Conservation (phyloP, 1,140 invertebrate genomes). For the Cotesia typhae region DNA sequence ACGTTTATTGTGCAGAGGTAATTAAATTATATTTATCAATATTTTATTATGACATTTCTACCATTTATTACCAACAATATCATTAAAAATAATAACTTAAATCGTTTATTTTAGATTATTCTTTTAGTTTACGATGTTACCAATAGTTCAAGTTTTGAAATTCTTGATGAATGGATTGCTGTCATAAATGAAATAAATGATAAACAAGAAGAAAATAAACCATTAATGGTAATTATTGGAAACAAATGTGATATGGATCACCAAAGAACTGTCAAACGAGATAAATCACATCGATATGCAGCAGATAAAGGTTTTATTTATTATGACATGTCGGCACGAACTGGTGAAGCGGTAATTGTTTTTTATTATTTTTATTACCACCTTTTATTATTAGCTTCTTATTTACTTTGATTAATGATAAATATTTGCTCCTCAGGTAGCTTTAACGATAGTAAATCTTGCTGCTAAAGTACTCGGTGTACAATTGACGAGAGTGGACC, state of each 20-base stretch:
- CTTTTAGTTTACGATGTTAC: slow-evolving; percentile 89
- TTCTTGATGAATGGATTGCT: slow-evolving; percentile 78
- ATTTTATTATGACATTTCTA: not conserved
- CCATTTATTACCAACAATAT: no score
- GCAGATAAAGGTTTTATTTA: slow-evolving; percentile 78
- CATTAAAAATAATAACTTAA: not conserved
- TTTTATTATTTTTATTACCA: slow-evolving; percentile 12
- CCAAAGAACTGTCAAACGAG: slow-evolving; percentile 79
- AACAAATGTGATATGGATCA: slow-evolving; percentile 93
- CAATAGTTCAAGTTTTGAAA: slow-evolving; percentile 82
- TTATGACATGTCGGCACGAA: slow-evolving; percentile 85
- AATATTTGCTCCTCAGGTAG: slow-evolving; percentile 61
- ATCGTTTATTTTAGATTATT: slow-evolving; percentile 72
- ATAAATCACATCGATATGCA: slow-evolving; percentile 82
- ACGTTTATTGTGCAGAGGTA: slow-evolving; percentile 83
- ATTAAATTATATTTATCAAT: slow-evolving; percentile 41
- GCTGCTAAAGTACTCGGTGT: slow-evolving; percentile 75
- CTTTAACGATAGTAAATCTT: slow-evolving; percentile 71
- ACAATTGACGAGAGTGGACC: slow-evolving; percentile 71
- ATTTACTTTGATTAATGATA: slow-evolving; percentile 14
- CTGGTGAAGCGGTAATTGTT: slow-evolving; percentile 83
- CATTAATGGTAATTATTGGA: slow-evolving; percentile 79
- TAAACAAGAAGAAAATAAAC: slow-evolving; percentile 66
- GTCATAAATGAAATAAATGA: slow-evolving; percentile 69
- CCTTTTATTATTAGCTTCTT: not conserved